Conservation (phyloP, 1,140 invertebrate species). For the Choristoneura fumiferana region DNA sequence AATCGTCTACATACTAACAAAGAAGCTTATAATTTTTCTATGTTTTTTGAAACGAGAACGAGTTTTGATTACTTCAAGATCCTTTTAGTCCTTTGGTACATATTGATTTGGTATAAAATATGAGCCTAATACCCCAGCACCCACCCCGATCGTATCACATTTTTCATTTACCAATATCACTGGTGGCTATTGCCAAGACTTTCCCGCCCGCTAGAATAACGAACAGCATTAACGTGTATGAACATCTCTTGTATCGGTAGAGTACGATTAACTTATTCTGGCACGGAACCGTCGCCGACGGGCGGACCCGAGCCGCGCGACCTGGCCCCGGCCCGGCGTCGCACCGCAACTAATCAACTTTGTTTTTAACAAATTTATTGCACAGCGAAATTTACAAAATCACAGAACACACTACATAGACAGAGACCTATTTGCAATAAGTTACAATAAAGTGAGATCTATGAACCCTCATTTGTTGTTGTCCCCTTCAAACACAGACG, state of each 20-base stretch:
- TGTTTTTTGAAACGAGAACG: too few species aligned
- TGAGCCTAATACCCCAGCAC: not conserved
- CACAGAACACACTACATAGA: conserved; percentile 53
- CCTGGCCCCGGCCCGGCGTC: not conserved
- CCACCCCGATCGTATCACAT: too few species aligned
- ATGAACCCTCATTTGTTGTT: conserved; percentile 32
- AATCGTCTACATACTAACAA: too few species aligned
- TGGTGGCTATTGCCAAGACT: too few species aligned
- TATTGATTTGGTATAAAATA: conserved; percentile 1
- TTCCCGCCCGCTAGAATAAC: too few species aligned
- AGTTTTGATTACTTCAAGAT: not conserved
- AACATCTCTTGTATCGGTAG: too few species aligned
- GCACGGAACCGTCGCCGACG: too few species aligned
- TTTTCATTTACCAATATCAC: too few species aligned
- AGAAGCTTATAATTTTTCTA: too few species aligned
- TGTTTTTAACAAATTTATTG: conserved; percentile 49
- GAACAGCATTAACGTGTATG: too few species aligned
- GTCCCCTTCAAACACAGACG: conserved; percentile 21
- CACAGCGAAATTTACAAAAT: conserved; percentile 58
- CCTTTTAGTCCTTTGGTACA: conserved; percentile 4
- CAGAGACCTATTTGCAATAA: conserved; percentile 48
- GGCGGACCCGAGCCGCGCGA: too few species aligned
- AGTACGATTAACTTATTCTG: too few species aligned
- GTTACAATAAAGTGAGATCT: conserved; percentile 15
- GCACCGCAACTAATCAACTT: conserved; percentile 8